Evolutionary conservation across 2,888 invertebrate genomes (phyloP).

Genomic region (Liopterus haemorrhoidalis): DNA sequence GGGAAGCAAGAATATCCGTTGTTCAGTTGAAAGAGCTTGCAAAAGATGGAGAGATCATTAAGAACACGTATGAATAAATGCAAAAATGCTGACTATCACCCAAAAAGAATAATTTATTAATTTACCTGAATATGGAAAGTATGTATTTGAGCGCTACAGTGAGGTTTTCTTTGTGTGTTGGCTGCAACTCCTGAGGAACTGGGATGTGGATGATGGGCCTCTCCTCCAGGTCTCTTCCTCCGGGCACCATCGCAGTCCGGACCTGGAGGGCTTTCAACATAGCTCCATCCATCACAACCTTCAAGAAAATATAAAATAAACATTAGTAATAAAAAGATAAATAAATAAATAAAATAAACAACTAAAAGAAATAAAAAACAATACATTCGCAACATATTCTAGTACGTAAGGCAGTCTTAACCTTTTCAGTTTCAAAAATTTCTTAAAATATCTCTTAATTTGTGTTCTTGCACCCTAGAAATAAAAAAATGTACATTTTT

Average conservation of each 20-base stretch:
- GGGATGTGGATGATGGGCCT: slow-evolving; percentile 58
- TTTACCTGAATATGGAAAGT: slow-evolving; percentile 53
- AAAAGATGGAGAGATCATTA: no score
- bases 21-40: no score
- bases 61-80: no score
- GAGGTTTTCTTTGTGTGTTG: slow-evolving; percentile 39
- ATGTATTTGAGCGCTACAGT: slow-evolving; percentile 49
- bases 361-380: not conserved
- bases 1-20: no score
- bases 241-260: slow-evolving; percentile 57
- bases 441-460: no score
- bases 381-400: not conserved
- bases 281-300: slow-evolving; percentile 50
- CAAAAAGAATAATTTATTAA: no score
- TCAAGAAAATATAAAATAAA: slow-evolving; percentile 17
- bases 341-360: not conserved
- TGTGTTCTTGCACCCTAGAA: no score
- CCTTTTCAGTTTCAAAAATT: no score
- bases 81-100: no score
- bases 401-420: no score
- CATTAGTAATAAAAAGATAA: not conserved
- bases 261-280: slow-evolving; percentile 55
- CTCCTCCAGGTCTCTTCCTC: slow-evolving; percentile 60
- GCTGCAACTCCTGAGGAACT: slow-evolving; percentile 54
- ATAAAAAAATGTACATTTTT: no score